phyloP scores from a whole-genome alignment of 2,888 invertebrate species.

The Listrodromus nycthemerus region DNA sequence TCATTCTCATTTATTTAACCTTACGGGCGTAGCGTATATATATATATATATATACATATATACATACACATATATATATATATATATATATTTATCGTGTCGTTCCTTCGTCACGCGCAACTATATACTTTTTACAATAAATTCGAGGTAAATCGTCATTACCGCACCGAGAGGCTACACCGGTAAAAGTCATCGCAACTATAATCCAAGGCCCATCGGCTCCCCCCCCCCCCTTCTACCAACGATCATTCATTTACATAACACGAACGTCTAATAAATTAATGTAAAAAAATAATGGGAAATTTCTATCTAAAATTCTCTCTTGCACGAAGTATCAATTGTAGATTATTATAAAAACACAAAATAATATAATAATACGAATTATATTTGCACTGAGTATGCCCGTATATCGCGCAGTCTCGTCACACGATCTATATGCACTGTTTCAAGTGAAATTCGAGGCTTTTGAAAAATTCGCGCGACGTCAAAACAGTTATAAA shows the following conservation, averaged over 20 bases:
- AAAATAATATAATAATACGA: constrained; percentile 52
- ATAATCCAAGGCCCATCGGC: constrained; percentile 1
- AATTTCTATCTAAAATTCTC: constrained; percentile 64
- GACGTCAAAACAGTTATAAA: not conserved
- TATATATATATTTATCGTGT: constrained; percentile 10
- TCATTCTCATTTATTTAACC: constrained; percentile 23
- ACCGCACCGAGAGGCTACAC: constrained; percentile 44
- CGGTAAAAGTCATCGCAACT: constrained; percentile 44
- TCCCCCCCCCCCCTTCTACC: not conserved
- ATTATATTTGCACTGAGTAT: constrained; percentile 66
- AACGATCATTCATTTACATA: constrained; percentile 70
- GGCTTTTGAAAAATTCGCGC: constrained; percentile 13
- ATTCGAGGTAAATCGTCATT: constrained; percentile 60
- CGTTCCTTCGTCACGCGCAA: constrained; percentile 50
- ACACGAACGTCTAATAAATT: constrained; percentile 64
- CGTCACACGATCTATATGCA: constrained; percentile 46
- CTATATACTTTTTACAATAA: constrained; percentile 58
- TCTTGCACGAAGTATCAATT: constrained; percentile 61
- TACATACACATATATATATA: no score
- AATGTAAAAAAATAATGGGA: constrained; percentile 67
- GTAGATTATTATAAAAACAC: constrained; percentile 48
- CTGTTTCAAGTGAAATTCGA: constrained; percentile 3
- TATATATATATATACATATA: no score
- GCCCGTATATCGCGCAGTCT: constrained; percentile 59
- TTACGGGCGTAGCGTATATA: constrained; percentile 41